phyloP scores from a whole-genome alignment of 2,797 vertebrate species.

The Diglossa cyanea region DNA sequence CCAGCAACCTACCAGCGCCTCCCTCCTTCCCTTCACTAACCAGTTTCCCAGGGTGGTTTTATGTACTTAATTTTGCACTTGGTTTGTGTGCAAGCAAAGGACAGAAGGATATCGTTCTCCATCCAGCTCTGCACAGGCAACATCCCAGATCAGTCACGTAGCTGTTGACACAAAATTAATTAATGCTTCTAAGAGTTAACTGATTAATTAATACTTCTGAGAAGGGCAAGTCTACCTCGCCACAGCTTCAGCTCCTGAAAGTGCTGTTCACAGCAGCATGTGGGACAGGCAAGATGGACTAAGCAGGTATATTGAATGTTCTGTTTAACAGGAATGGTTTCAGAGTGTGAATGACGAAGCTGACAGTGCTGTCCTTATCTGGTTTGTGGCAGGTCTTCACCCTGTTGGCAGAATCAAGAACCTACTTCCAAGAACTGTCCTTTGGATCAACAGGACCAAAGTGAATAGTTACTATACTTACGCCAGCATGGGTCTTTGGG shows the following conservation, averaged over 20 bases:
- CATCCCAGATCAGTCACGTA: fast-evolving
- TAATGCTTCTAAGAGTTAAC: neutral
- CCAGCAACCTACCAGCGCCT: neutral
- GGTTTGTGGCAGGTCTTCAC: neutral
- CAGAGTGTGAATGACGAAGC: neutral
- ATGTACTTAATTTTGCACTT: neutral
- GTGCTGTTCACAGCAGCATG: fast-evolving
- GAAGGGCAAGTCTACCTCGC: neutral
- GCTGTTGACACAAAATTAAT: neutral
- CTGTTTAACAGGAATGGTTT: neutral
- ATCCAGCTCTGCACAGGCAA: neutral
- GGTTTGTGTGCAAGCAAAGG: fast-evolving
- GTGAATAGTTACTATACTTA: neutral
- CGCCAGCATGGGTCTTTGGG: fast-evolving
- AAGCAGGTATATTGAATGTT: neutral
- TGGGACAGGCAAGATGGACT: neutral
- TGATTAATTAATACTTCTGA: neutral
- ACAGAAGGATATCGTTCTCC: neutral
- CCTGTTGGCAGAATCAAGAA: neutral
- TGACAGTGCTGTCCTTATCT: fast-evolving
- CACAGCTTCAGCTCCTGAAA: neutral
- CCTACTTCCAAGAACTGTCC: neutral
- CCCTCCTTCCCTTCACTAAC: neutral
- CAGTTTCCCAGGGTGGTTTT: neutral
- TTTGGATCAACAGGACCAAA: neutral